Conservation (phyloP, 2,113 vertebrate species). For the Rafetus swinhoei region DNA sequence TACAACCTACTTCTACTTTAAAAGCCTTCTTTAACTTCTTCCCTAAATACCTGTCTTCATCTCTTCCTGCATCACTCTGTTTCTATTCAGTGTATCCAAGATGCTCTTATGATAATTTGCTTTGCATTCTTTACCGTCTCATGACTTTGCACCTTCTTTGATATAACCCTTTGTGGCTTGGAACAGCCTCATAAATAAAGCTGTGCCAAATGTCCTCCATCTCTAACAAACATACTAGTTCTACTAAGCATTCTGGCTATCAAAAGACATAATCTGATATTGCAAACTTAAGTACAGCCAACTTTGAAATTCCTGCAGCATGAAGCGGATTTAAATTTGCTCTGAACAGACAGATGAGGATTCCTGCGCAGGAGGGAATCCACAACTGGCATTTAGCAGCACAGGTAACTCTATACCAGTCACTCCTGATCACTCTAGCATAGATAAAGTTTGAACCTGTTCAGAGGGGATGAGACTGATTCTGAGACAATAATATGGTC, state of each 20-base stretch:
- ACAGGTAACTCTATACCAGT: background rate
- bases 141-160: background rate
- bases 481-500: background rate
- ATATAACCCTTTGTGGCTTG: background rate
- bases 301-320: background rate
- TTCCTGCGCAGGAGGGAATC: background rate
- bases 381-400: background rate
- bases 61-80: background rate
- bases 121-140: fast-evolving
- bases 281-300: background rate
- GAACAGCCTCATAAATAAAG: background rate
- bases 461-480: background rate
- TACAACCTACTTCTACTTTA: background rate
- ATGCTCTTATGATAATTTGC: background rate
- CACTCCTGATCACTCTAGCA: background rate
- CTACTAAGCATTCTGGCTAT: background rate
- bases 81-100: background rate
- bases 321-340: background rate
- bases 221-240: background rate
- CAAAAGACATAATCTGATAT: background rate
- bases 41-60: background rate
- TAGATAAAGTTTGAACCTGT: background rate
- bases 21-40: background rate
- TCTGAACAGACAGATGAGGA: background rate
- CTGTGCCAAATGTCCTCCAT: background rate